Percentiles rank a stretch among this genome's conserved stretches.
Evolutionary conservation across 2,797 vertebrate genomes (phyloP).

Genomic region (Gobionotothen gibberifrons): DNA sequence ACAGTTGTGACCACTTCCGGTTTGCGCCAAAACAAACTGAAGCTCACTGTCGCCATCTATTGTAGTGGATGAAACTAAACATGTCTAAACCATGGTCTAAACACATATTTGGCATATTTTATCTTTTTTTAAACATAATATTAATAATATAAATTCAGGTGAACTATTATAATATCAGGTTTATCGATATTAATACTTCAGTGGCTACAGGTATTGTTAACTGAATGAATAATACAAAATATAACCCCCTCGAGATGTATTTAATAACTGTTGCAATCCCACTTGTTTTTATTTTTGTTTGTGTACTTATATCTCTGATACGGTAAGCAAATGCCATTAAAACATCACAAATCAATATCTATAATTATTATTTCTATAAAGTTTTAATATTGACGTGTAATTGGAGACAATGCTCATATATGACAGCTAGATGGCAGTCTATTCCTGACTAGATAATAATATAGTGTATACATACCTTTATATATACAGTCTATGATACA

Average conservation of each 20-base stretch:
- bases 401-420: constrained; percentile 5
- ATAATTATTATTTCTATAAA: background rate
- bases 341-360: background rate
- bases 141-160: background rate
- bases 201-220: too few species aligned
- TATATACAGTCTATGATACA: too few species aligned
- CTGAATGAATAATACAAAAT: too few species aligned
- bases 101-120: too few species aligned
- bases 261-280: background rate
- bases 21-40: constrained; percentile 64
- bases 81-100: too few species aligned
- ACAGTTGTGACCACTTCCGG: constrained; percentile 53
- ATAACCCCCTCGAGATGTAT: background rate
- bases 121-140: background rate
- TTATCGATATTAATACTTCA: too few species aligned
- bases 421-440: constrained; percentile 45
- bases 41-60: constrained; percentile 16
- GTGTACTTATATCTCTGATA: background rate
- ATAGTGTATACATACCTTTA: too few species aligned
- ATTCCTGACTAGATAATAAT: background rate
- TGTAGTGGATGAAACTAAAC: constrained; percentile 30
- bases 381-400: background rate
- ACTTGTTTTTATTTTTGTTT: background rate
- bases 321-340: background rate
- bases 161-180: too few species aligned